Percentiles rank a stretch among this genome's conserved stretches.
phyloP scores from a whole-genome alignment of 1,140 invertebrate species.

The Coptotermes formosanus region DNA sequence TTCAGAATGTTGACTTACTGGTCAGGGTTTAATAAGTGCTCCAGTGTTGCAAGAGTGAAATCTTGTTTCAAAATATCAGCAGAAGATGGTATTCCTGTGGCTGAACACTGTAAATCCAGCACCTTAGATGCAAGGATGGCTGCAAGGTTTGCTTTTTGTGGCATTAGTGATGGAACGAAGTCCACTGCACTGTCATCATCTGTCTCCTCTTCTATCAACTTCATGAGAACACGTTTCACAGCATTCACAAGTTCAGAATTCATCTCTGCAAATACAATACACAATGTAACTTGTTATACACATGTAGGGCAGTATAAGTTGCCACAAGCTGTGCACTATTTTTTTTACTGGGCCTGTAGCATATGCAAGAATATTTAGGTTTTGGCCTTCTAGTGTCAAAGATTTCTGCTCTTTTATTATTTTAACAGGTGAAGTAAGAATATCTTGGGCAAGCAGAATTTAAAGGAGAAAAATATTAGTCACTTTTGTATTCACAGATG shows the following conservation, averaged over 20 bases:
- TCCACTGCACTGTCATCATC: background rate
- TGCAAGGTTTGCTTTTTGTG: background rate
- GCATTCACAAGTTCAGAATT: slow-evolving; percentile 35
- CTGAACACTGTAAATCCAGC: background rate
- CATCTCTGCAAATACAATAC: slow-evolving; percentile 11
- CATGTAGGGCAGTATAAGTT: too few species aligned
- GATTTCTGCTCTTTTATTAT: too few species aligned
- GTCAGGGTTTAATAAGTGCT: slow-evolving; percentile 12
- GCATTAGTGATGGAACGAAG: background rate
- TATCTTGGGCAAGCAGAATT: too few species aligned
- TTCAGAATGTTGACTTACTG: slow-evolving; percentile 22
- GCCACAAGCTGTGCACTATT: too few species aligned
- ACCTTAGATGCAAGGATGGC: background rate
- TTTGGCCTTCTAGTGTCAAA: too few species aligned
- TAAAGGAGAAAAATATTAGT: too few species aligned
- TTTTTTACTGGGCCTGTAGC: too few species aligned
- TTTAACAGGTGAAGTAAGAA: too few species aligned
- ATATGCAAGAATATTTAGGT: too few species aligned
- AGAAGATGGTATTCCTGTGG: slow-evolving; percentile 29
- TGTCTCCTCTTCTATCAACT: slow-evolving; percentile 27
- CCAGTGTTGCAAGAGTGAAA: slow-evolving; percentile 39
- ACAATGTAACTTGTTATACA: too few species aligned
- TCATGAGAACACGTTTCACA: slow-evolving; percentile 31
- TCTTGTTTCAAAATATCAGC: slow-evolving; percentile 32
- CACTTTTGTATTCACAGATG: too few species aligned